phyloP scores from a whole-genome alignment of 53 echinoderm and acorn worm species.

The Luidia sarsii region DNA sequence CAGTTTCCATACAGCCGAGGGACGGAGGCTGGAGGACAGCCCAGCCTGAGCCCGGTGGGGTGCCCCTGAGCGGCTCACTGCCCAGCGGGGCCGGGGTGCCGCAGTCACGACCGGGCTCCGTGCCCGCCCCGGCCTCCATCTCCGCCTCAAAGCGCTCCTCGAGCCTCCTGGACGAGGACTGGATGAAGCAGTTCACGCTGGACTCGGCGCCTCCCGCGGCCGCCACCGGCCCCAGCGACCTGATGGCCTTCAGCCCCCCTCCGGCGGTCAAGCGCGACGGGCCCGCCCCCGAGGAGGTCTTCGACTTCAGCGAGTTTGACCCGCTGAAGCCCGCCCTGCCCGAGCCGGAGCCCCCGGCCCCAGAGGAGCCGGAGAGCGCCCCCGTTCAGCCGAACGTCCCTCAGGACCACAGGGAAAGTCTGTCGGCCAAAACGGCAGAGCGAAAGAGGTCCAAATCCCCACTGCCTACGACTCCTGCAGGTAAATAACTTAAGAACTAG shows the following conservation, averaged over 20 bases:
- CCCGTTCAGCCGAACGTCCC: constrained; percentile 9
- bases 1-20: too few species aligned
- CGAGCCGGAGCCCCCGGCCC: background rate
- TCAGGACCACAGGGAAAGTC: background rate
- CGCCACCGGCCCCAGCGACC: constrained; percentile 62
- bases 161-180: constrained; percentile 19
- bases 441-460: constrained; percentile 18
- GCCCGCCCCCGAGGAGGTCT: constrained; percentile 54
- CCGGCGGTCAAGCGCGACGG: background rate
- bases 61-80: too few species aligned
- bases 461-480: constrained; percentile 21
- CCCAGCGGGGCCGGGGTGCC: too few species aligned
- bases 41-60: too few species aligned
- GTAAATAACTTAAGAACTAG: too few species aligned
- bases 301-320: constrained; percentile 89
- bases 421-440: background rate
- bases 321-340: constrained; percentile 50
- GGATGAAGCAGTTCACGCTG: constrained; percentile 2
- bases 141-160: background rate
- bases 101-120: background rate
- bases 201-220: background rate
- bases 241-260: constrained; percentile 77
- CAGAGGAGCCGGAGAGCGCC: constrained; percentile 1
- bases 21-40: too few species aligned
- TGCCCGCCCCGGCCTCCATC: background rate